Evolutionary conservation across 1,140 invertebrate species (phyloP).

Genomic region (Thaumatotibia leucotreta): DNA sequence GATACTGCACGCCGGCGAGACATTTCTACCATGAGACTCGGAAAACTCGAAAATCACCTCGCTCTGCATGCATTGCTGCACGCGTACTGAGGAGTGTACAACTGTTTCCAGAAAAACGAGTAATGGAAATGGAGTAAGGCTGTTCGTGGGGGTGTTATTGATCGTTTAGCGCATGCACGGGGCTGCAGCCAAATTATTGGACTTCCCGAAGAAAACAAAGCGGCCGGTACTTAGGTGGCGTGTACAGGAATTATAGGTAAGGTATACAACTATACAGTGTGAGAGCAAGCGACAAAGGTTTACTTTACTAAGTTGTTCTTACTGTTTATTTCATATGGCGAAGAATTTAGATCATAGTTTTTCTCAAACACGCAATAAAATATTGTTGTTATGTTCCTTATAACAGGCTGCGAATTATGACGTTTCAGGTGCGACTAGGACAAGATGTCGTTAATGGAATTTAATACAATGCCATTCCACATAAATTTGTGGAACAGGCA

Average conservation of each 20-base stretch:
- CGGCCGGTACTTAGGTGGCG: conserved; percentile 29
- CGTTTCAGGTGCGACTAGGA: too few species aligned
- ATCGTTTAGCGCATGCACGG: conserved; percentile 7
- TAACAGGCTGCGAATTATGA: too few species aligned
- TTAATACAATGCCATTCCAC: too few species aligned
- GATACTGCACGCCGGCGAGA: conserved; percentile 41
- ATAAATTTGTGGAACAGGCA: too few species aligned
- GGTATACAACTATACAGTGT: too few species aligned
- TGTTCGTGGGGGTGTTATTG: neutral
- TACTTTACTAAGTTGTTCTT: neutral
- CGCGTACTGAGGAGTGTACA: neutral
- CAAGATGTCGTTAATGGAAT: too few species aligned
- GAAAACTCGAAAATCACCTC: neutral
- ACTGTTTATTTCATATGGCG: too few species aligned
- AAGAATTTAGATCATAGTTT: too few species aligned
- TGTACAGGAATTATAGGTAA: neutral
- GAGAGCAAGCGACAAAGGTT: neutral
- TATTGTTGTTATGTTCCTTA: too few species aligned
- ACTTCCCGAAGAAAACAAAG: conserved; percentile 60
- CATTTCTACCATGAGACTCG: conserved; percentile 26
- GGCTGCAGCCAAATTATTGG: conserved; percentile 53
- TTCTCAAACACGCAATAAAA: too few species aligned
- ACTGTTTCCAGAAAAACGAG: conserved; percentile 6
- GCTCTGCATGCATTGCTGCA: conserved; percentile 29
- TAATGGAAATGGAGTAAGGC: conserved; percentile 23